Conservation (phyloP, 2,113 vertebrate species). For the Redunca redunca region DNA sequence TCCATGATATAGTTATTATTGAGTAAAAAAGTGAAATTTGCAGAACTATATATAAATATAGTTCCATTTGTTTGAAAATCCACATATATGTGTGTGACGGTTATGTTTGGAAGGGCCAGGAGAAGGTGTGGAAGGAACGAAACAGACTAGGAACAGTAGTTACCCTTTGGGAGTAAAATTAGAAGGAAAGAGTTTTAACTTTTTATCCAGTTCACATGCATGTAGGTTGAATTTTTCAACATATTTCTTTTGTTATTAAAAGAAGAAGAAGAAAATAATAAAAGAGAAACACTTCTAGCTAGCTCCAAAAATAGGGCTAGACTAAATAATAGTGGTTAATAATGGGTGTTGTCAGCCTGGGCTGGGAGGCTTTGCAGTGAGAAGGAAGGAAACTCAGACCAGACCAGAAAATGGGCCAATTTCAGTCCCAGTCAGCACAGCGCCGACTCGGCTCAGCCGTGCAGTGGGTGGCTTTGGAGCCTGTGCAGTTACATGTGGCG, state of each 20-base stretch:
- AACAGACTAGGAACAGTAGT: neutral
- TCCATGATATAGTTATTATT: neutral
- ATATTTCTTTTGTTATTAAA: neutral
- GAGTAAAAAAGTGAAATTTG: slow-evolving; percentile 15
- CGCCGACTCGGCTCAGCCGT: rapidly evolving
- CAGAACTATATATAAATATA: neutral
- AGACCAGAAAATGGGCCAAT: neutral
- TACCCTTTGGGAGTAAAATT: neutral
- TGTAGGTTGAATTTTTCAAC: neutral
- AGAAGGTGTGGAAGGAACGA: neutral
- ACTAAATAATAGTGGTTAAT: neutral
- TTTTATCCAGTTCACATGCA: neutral
- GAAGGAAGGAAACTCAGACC: neutral
- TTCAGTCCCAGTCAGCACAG: neutral
- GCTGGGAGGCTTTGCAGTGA: neutral
- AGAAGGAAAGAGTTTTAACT: neutral
- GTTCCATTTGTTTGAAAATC: neutral
- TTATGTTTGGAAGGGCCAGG: neutral
- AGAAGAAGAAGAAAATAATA: neutral
- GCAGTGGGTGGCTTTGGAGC: neutral
- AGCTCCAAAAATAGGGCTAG: neutral
- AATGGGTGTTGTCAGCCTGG: neutral
- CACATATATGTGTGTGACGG: neutral
- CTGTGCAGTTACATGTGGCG: neutral
- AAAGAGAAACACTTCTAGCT: neutral